Base-by-base conservation (phyloP, 2,888 invertebrate species). In the Callyntrura guangdongensis region DNA sequence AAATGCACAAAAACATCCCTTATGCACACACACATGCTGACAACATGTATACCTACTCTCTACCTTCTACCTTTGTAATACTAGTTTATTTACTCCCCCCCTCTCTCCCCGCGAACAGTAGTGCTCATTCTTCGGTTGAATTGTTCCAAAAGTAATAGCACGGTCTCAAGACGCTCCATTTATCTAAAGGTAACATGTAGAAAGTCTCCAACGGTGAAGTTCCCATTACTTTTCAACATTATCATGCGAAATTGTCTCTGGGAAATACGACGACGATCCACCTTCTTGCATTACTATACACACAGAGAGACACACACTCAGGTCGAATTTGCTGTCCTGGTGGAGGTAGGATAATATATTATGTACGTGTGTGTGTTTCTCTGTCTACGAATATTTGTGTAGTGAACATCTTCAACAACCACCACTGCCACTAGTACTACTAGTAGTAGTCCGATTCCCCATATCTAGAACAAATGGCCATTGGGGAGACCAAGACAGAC, bases 401-500 rank as follows among this genome's bases (percentile, higher is more conserved):
- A 53, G 53, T 53, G 53, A 14, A 11, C 53, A 53, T 1, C 8
- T 8, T 27, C 27, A 67, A 25, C 25, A 64, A 67, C 64, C 25
- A 64, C 22, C 36, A 79, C 72, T 12, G 12, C 64, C 6, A n/a
- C n/a, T n/a, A 72, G 45, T 14, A 47, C 25, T 25, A 72, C 72
- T 72, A 12, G 4, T 77, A 12, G 20, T 61, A 11, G 17, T 49
- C 14, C 69, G 25, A 81, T 81, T 17, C 59, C 47, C 88, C 77
- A 89, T 89, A 89, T 89, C 89, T 89, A 82, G 91, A 91, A 89
- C 92, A 92, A 92, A 92, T 93, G 92, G 92, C 86, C 91, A 91
- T 92, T 89, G 92, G 89, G 90, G 93, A 92, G 91, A 82, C 53
- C 77, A 92, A 85, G 92, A 92, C 92, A 93, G 92, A 88, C 85